These are phyloP conservation scores for Eubasilissa splendida DNA, from an alignment of 2,888 invertebrate genomes.

Conservation along the genomic window DNA sequence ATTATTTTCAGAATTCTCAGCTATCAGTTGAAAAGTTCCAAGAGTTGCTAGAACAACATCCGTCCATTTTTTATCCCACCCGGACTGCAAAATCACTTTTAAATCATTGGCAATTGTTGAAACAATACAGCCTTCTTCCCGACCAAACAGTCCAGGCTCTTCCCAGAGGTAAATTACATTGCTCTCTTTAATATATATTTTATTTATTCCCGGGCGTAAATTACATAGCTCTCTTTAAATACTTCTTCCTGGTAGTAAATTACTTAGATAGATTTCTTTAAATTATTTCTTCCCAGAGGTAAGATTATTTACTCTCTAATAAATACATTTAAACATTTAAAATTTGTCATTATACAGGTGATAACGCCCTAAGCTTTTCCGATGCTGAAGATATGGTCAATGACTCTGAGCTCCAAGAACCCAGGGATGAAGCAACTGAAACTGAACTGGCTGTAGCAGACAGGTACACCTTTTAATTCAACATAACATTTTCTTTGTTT, in stretches of 20 bases:
- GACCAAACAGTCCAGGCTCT: constrained; percentile 86
- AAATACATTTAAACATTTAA: not conserved
- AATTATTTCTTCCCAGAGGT: too few species aligned
- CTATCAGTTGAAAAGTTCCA: constrained; percentile 87
- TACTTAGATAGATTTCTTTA: too few species aligned
- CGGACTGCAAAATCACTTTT: constrained; percentile 89
- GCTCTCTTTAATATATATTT: too few species aligned
- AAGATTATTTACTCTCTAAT: too few species aligned
- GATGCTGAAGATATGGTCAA: constrained; percentile 93
- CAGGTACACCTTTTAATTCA: constrained; percentile 66
- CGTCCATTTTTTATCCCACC: constrained; percentile 88
- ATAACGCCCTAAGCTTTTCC: constrained; percentile 83
- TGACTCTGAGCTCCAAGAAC: constrained; percentile 87
- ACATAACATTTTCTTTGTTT: not conserved
- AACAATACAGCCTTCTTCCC: constrained; percentile 91
- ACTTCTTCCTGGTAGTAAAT: too few species aligned
- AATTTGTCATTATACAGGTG: constrained; percentile 61
- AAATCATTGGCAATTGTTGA: constrained; percentile 93
- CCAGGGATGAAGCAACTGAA: constrained; percentile 86
- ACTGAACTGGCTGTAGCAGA: constrained; percentile 83
- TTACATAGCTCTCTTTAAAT: too few species aligned
- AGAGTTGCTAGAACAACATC: constrained; percentile 86
- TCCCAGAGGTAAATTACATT: constrained; percentile 66
- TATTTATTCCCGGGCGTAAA: too few species aligned
- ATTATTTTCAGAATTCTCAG: constrained; percentile 74